These are phyloP conservation scores for Ctenopoma kingsleyae DNA, from an alignment of 2,797 vertebrate species.

Conservation along the genomic window DNA sequence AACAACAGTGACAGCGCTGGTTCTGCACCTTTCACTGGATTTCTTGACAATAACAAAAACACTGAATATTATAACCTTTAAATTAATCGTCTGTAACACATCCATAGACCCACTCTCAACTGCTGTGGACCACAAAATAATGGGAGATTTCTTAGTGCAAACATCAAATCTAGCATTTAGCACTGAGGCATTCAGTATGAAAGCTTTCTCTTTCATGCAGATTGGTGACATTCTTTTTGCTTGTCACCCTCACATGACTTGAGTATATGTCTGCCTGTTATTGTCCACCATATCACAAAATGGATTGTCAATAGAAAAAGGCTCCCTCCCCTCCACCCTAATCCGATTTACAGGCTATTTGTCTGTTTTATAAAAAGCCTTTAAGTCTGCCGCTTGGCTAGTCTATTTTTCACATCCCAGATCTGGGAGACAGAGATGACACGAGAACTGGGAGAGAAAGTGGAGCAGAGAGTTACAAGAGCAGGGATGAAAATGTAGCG, in stretches of 20 bases:
- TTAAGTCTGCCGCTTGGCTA: constrained; percentile 64
- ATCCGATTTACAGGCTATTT: constrained; percentile 76
- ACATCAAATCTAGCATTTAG: constrained; percentile 57
- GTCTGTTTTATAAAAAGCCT: constrained; percentile 71
- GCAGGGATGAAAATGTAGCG: constrained; percentile 42
- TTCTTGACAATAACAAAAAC: constrained; percentile 13
- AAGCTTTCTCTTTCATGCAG: constrained; percentile 46
- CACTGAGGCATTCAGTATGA: constrained; percentile 39
- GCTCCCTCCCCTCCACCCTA: constrained; percentile 54
- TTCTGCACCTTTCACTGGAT: background rate
- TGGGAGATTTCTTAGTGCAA: constrained; percentile 29
- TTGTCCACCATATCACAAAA: constrained; percentile 69
- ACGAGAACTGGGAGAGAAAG: constrained; percentile 57
- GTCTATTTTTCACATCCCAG: constrained; percentile 26
- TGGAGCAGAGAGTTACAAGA: constrained; percentile 42
- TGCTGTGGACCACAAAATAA: constrained; percentile 36
- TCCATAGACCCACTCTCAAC: constrained; percentile 11
- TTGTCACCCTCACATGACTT: constrained; percentile 52
- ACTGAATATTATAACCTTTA: background rate
- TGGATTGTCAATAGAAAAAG: constrained; percentile 63
- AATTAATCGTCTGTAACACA: constrained; percentile 7
- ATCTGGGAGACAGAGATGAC: constrained; percentile 60
- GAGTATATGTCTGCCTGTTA: constrained; percentile 61
- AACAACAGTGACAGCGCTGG: background rate
- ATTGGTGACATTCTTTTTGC: constrained; percentile 44